Conservation (phyloP, 1,140 invertebrate species). For the Babylonia areolata region DNA sequence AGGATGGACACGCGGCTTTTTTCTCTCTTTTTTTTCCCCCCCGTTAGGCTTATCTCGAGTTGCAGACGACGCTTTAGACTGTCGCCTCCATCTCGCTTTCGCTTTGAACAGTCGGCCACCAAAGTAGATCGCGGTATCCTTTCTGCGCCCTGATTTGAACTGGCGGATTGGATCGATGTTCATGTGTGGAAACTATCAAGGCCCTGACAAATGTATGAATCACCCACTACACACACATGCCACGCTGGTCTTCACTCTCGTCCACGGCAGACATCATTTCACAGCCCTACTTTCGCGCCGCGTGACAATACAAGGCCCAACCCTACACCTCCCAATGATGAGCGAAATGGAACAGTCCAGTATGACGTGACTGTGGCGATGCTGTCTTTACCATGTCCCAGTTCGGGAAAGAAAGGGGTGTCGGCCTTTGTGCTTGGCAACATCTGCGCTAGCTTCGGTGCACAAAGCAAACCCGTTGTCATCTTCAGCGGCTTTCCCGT, state of each 20-base stretch:
- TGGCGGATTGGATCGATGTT: neutral
- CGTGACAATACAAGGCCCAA: neutral
- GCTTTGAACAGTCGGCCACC: neutral
- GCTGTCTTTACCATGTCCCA: neutral
- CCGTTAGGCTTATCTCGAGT: neutral
- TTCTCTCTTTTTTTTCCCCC: no score
- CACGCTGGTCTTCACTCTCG: neutral
- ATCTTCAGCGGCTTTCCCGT: no score
- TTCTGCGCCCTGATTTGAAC: no score
- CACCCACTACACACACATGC: neutral
- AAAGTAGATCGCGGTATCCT: no score
- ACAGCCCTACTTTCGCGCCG: neutral
- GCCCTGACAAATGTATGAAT: neutral
- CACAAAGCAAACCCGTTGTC: no score
- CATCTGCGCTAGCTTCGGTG: no score
- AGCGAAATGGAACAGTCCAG: neutral
- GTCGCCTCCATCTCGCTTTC: neutral
- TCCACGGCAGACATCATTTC: neutral
- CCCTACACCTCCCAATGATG: neutral
- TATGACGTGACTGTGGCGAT: neutral
- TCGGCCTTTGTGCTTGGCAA: neutral
- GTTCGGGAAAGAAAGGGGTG: neutral
- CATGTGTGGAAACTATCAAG: neutral
- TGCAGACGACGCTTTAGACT: conserved; percentile 29
- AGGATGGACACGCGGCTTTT: neutral